Evolutionary conservation across 1,140 invertebrate species (phyloP).

Genomic region (Aethina tumida): DNA sequence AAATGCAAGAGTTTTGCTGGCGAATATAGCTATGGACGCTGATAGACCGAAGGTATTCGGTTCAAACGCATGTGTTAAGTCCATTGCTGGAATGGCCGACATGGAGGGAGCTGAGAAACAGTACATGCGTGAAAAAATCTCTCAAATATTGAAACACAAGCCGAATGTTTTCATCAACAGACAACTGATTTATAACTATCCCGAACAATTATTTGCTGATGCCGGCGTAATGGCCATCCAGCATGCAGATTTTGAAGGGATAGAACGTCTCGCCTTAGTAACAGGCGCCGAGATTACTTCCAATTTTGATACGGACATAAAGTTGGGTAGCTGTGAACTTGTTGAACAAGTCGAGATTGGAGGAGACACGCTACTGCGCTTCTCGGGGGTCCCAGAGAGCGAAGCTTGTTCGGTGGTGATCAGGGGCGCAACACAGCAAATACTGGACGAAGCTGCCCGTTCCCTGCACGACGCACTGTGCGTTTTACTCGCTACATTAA

Average conservation of each 20-base stretch:
- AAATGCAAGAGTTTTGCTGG: conserved; percentile 93
- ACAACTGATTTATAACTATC: conserved; percentile 99
- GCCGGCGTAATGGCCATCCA: conserved; percentile 98
- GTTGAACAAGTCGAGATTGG: conserved; percentile 97
- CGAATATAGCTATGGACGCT: conserved; percentile 99
- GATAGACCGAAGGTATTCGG: conserved; percentile 99
- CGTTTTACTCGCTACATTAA: conserved; percentile 91
- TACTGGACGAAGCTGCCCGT: conserved; percentile 96
- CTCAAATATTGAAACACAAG: conserved; percentile 91
- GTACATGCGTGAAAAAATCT: conserved; percentile 99
- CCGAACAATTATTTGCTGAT: conserved; percentile 98
- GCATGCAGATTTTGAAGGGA: conserved; percentile 99
- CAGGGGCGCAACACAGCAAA: conserved; percentile 96
- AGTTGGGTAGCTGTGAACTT: conserved; percentile 86
- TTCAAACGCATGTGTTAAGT: conserved; percentile 93
- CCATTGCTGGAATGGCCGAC: conserved; percentile 96
- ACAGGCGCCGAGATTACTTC: conserved; percentile 98
- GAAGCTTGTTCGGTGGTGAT: conserved; percentile 97
- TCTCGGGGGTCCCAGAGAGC: conserved; percentile 88
- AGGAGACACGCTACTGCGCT: conserved; percentile 91
- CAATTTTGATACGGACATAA: conserved; percentile 94
- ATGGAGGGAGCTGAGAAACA: conserved; percentile 96
- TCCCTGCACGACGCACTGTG: conserved; percentile 98
- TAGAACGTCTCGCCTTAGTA: conserved; percentile 92
- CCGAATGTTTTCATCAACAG: conserved; percentile 99